Evolutionary conservation across 2,797 vertebrate genomes (phyloP).

Genomic region (Choloepus didactylus): DNA sequence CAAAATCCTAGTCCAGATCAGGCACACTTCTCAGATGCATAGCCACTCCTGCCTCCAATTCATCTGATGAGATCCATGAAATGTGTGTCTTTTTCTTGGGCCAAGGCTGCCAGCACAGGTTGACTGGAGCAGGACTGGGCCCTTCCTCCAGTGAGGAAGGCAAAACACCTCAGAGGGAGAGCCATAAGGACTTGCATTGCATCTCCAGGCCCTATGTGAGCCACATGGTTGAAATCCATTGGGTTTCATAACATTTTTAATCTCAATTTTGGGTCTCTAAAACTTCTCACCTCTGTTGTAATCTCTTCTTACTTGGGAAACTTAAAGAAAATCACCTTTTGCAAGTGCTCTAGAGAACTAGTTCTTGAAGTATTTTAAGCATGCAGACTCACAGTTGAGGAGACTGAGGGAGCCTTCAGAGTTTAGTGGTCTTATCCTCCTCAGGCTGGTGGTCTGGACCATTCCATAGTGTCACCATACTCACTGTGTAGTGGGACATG

Average conservation of each 20-base stretch:
- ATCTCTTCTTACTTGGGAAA: constrained; percentile 92
- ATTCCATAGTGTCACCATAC: constrained; percentile 93
- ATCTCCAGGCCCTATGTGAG: constrained; percentile 95
- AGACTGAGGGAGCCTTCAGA: constrained; percentile 93
- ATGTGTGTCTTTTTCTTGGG: constrained; percentile 92
- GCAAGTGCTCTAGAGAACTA: constrained; percentile 91
- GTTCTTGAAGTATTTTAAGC: constrained; percentile 95
- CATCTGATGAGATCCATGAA: constrained; percentile 92
- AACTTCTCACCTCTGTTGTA: constrained; percentile 91
- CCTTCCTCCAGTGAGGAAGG: constrained; percentile 92
- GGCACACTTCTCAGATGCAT: constrained; percentile 90
- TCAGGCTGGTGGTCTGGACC: constrained; percentile 94
- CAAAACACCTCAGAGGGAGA: constrained; percentile 93
- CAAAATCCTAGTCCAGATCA: constrained; percentile 92
- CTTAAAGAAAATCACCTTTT: constrained; percentile 95
- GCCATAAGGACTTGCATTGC: constrained; percentile 96
- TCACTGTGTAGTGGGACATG: constrained; percentile 94
- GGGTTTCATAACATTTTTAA: constrained; percentile 95
- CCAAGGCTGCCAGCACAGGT: constrained; percentile 91
- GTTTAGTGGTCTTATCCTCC: constrained; percentile 94
- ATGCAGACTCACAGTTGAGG: constrained; percentile 92
- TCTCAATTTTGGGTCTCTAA: constrained; percentile 92
- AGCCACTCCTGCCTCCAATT: constrained; percentile 90
- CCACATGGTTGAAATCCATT: constrained; percentile 95
- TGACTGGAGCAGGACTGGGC: constrained; percentile 89